These are phyloP conservation scores for Philypnodon macrostomus DNA, from an alignment of 2,797 vertebrate genomes.

Conservation along the genomic window DNA sequence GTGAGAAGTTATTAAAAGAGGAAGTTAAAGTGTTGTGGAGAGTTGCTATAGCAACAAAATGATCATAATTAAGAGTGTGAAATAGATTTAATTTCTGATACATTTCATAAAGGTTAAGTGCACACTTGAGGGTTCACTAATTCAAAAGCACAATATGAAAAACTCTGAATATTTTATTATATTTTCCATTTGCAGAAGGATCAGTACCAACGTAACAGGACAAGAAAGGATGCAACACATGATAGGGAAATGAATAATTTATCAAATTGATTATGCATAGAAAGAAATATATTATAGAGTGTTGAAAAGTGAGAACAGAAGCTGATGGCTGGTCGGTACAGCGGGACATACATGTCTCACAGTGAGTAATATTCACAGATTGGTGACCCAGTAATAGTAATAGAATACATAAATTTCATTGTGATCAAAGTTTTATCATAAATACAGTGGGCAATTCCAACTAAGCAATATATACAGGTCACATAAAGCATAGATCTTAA, in stretches of 20 bases:
- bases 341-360: too few relatives aligned
- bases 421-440: too few relatives aligned
- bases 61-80: neutral
- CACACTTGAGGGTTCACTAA: neutral
- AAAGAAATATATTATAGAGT: neutral
- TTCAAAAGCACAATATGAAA: neutral
- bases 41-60: neutral
- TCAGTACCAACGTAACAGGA: neutral
- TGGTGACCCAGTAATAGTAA: too few relatives aligned
- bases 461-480: neutral
- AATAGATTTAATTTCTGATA: neutral
- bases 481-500: conserved; percentile 1
- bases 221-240: too few relatives aligned
- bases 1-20: too few relatives aligned
- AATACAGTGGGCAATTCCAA: too few relatives aligned
- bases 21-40: neutral
- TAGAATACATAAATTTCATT: too few relatives aligned
- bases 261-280: neutral
- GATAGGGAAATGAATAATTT: neutral
- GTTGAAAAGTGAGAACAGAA: neutral
- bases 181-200: neutral
- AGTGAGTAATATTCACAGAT: too few relatives aligned
- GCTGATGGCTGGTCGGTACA: neutral
- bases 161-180: neutral
- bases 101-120: neutral